Evolutionary conservation across 2,113 vertebrate species (phyloP).

Genomic region (Passer montanus): DNA sequence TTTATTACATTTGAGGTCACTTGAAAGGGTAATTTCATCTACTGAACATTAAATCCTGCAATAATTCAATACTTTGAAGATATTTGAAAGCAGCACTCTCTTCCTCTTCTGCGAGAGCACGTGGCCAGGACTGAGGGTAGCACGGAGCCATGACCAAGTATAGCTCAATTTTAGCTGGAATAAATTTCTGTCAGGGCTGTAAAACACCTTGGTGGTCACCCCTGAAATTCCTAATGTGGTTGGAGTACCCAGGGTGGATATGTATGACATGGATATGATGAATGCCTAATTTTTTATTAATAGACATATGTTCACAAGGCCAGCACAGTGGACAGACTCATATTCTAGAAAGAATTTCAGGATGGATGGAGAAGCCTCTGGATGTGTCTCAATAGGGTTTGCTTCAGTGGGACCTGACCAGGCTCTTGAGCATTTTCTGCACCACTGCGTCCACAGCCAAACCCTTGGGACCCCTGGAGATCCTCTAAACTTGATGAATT

Average conservation of each 20-base stretch:
- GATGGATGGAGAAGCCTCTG: neutral
- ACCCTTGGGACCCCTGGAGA: neutral
- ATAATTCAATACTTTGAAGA: constrained; percentile 49
- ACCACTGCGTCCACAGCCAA: neutral
- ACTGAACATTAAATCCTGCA: constrained; percentile 42
- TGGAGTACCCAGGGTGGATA: neutral
- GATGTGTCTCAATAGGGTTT: neutral
- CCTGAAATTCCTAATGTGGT: neutral
- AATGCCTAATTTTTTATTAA: neutral
- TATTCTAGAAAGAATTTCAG: neutral
- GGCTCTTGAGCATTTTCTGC: neutral
- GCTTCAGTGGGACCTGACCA: neutral
- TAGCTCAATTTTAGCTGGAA: neutral
- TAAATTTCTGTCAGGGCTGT: neutral
- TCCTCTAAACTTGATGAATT: neutral
- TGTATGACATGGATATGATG: neutral
- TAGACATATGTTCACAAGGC: neutral
- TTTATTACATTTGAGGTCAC: constrained; percentile 67
- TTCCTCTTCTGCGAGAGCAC: neutral
- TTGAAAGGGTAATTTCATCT: constrained; percentile 62
- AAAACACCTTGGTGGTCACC: neutral
- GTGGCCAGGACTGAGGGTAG: neutral
- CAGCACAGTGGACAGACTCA: neutral
- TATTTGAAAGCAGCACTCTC: neutral
- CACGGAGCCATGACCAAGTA: rapidly evolving